Evolutionary conservation across 2,797 vertebrate genomes (phyloP), one percentile per base, ranked within the genome.

Genomic region (Sebastolobus alascanus): DNA sequence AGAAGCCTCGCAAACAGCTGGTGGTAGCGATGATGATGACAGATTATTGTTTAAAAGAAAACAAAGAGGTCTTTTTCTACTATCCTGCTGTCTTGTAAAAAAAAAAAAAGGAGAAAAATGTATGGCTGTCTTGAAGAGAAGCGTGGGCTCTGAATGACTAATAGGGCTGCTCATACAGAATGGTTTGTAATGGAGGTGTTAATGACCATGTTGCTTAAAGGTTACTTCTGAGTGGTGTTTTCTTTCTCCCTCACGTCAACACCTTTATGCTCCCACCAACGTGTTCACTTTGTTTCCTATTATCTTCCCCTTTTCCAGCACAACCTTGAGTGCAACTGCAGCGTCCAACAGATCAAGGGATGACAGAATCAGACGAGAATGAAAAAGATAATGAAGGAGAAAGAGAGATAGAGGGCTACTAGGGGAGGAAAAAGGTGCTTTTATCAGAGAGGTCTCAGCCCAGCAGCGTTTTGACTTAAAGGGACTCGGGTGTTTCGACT

Each of bases 131-230:
- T 89, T 74, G 80, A 84, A 74, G 85, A 90, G 73, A 89, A 85
- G 84, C 75, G 83, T 91, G 89, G 93, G 87, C 87, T 84, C 80
- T 89, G 81, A 90, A 90, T 93, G 91, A 94, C 91, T 93, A 91
- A 94, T 87, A 86, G 91, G 87, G 85, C 89, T 77, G 87, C 89
- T 84, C 75, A 83, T 88, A 85, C 81, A 68, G 90, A 91, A 91
- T 77, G 85, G 91, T 89, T 89, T 87, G 89, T 92, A 92, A 94
- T 94, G 90, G 89, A 86, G 86, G 91, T 93, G 89, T 93, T 95
- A 93, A 93, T 93, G 90, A 94, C 92, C 87, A 87, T 73, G 90
- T 92, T 89, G 85, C 92, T 92, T 93, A 93, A 94, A 95, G 92
- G 94, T 95, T 95, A 92, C 92, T 84, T 90, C 76, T 85, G 90